phyloP scores from a whole-genome alignment of 2,797 vertebrate species.

The Gymnothorax reevesii region DNA sequence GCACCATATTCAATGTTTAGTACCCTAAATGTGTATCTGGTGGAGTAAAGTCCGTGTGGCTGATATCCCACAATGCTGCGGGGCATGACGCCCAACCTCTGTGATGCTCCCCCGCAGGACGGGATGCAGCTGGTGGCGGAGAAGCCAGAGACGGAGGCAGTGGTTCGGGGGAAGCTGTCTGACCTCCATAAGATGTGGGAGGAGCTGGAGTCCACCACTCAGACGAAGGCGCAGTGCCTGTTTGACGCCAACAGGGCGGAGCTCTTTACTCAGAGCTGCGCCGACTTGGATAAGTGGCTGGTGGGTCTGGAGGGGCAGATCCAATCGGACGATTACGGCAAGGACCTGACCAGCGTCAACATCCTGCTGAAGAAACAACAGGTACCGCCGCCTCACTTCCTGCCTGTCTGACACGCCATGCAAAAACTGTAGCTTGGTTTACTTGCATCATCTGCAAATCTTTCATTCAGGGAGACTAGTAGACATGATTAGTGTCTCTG shows the following conservation, averaged over 20 bases:
- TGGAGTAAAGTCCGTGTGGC: neutral
- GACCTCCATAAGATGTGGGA: conserved; percentile 87
- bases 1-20: neutral
- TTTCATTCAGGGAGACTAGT: too few relatives aligned
- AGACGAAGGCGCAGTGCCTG: conserved; percentile 95
- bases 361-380: conserved; percentile 98
- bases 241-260: conserved; percentile 98
- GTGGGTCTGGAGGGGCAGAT: conserved; percentile 87
- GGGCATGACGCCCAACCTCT: conserved; percentile 33
- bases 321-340: conserved; percentile 94
- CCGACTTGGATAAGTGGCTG: conserved; percentile 96
- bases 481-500: too few relatives aligned
- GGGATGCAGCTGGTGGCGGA: conserved; percentile 89
- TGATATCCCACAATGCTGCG: neutral
- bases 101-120: conserved; percentile 82
- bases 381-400: conserved; percentile 68
- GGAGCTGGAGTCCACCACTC: conserved; percentile 93
- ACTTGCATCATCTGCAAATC: too few relatives aligned
- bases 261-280: conserved; percentile 97
- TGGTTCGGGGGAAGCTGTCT: conserved; percentile 90
- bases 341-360: conserved; percentile 96
- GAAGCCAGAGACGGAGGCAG: conserved; percentile 89
- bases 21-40: neutral
- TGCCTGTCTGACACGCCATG: neutral
- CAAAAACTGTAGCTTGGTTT: too few relatives aligned